These are phyloP conservation scores for Aeoliscus strigatus DNA, from an alignment of 2,797 vertebrate species.

Conservation along the genomic window DNA sequence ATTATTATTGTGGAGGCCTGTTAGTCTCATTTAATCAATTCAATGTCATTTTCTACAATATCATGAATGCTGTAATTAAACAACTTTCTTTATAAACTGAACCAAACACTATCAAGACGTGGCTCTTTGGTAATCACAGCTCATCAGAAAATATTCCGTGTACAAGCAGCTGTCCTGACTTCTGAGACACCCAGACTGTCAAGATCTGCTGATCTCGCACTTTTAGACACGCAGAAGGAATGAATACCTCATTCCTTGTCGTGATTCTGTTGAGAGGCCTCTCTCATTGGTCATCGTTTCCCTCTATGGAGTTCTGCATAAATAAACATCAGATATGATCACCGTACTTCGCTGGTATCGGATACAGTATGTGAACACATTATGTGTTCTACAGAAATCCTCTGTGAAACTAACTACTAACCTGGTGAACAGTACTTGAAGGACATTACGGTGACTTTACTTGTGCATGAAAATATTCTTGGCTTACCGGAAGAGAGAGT, in stretches of 20 bases:
- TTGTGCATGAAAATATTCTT: constrained; percentile 14
- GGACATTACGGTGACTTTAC: constrained; percentile 14
- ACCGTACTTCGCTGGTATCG: constrained; percentile 20
- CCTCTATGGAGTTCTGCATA: constrained; percentile 19
- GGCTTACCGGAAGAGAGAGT: constrained; percentile 29
- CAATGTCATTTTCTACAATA: too few species aligned
- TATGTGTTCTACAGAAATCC: constrained; percentile 18
- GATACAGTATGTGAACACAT: constrained; percentile 15
- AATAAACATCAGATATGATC: constrained; percentile 40
- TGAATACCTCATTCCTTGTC: constrained; percentile 30
- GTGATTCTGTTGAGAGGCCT: constrained; percentile 26
- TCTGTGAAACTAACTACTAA: constrained; percentile 9
- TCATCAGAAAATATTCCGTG: too few species aligned
- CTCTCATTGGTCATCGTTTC: constrained; percentile 38
- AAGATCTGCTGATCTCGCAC: constrained; percentile 34
- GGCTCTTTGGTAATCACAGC: too few species aligned
- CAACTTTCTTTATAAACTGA: too few species aligned
- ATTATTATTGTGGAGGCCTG: background rate
- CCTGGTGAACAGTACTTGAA: constrained; percentile 3
- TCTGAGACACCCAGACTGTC: constrained; percentile 26
- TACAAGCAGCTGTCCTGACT: constrained; percentile 12
- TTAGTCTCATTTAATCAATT: background rate
- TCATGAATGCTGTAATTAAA: too few species aligned
- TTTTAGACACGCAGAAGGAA: constrained; percentile 35
- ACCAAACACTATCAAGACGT: too few species aligned